Conservation (phyloP, 2,113 vertebrate genomes). For the Gopherus evgoodei region DNA sequence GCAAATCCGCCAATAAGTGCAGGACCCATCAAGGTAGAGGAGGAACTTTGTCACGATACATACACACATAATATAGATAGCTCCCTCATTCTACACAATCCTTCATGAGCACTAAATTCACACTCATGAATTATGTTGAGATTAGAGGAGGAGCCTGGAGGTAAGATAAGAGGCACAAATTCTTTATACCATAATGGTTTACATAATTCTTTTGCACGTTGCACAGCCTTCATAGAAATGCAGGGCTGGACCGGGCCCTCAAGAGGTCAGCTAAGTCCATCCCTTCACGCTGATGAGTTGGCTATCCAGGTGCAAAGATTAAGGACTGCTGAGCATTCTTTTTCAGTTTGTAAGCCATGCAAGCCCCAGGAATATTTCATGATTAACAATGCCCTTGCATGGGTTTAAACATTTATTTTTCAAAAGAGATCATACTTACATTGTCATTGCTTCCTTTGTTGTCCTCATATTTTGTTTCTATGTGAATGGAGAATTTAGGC, state of each 20-base stretch:
- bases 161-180: rapidly evolving
- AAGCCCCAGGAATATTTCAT: rapidly evolving
- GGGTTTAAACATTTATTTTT: not conserved
- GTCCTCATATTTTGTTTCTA: constrained; percentile 95
- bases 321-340: not conserved
- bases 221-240: not conserved
- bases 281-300: not conserved
- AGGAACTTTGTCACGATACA: no score
- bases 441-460: constrained; percentile 91
- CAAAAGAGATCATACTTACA: constrained; percentile 79
- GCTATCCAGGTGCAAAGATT: not conserved
- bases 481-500: constrained; percentile 94
- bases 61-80: not conserved
- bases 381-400: not conserved
- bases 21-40: no score
- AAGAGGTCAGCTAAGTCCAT: not conserved
- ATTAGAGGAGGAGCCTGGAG: not conserved
- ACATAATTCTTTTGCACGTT: not conserved
- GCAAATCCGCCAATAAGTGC: no score
- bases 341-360: not conserved
- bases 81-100: not conserved
- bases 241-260: not conserved
- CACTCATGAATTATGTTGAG: rapidly evolving
- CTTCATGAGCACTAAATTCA: not conserved
- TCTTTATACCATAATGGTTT: not conserved